phyloP scores from a whole-genome alignment of 2,113 vertebrate species.

The Gavialis gangeticus region DNA sequence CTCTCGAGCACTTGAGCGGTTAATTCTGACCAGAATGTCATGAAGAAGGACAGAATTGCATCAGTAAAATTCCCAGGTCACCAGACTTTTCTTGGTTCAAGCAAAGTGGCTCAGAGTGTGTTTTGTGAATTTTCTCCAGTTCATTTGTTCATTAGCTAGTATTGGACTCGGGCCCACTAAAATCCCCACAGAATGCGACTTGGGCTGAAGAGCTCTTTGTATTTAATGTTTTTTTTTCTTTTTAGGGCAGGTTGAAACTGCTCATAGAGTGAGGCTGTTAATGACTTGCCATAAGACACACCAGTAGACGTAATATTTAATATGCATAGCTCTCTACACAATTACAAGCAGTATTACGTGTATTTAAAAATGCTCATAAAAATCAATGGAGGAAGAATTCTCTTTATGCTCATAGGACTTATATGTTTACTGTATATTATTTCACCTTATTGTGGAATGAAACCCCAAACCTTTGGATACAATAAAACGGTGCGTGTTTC shows the following conservation, averaged over 20 bases:
- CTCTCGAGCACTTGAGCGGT: slow-evolving; percentile 30
- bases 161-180: slow-evolving; percentile 27
- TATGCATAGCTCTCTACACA: slow-evolving; percentile 31
- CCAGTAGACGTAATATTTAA: slow-evolving; percentile 57
- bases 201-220: background rate
- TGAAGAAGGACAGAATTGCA: background rate
- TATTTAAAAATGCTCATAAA: slow-evolving; percentile 52
- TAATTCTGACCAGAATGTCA: slow-evolving; percentile 29
- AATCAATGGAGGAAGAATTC: slow-evolving; percentile 26
- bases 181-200: background rate
- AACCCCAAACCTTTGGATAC: background rate
- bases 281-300: background rate
- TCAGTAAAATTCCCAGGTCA: slow-evolving; percentile 57
- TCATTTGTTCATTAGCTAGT: slow-evolving; percentile 21
- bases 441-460: background rate
- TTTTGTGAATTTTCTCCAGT: slow-evolving; percentile 29
- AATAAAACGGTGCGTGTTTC: background rate
- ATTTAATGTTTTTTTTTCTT: slow-evolving; percentile 39
- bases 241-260: slow-evolving; percentile 29
- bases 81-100: slow-evolving; percentile 41
- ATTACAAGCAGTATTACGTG: slow-evolving; percentile 21
- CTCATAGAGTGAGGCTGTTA: slow-evolving; percentile 14
- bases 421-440: too few species aligned
- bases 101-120: slow-evolving; percentile 26
- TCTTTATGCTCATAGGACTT: slow-evolving; percentile 20